Evolutionary conservation across 2,797 vertebrate species (phyloP).

Genomic region (Halcyon chelicuti): DNA sequence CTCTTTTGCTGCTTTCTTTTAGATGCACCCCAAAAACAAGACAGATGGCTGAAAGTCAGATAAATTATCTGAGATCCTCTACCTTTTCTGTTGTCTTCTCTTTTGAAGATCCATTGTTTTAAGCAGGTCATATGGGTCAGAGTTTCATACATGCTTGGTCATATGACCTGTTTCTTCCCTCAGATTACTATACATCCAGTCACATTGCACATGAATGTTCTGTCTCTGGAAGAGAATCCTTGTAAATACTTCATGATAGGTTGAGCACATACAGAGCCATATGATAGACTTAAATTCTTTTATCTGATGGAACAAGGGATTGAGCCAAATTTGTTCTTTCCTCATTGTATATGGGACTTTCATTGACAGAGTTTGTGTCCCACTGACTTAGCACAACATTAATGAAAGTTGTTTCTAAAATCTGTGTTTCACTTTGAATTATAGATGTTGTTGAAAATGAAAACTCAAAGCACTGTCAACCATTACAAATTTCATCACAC

Average conservation of each 20-base stretch:
- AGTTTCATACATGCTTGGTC: neutral
- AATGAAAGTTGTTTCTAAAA: neutral
- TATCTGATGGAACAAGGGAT: neutral
- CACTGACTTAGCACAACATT: accelerated
- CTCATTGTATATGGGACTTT: neutral
- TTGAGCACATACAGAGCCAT: neutral
- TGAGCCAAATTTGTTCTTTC: neutral
- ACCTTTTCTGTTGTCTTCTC: neutral
- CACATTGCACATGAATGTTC: neutral
- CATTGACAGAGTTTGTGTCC: neutral
- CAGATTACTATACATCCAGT: neutral
- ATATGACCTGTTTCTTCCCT: neutral
- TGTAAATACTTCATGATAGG: neutral
- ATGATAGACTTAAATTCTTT: neutral
- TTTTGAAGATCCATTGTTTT: neutral
- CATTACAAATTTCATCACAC: neutral
- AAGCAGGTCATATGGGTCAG: neutral
- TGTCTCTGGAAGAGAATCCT: neutral
- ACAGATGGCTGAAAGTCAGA: neutral
- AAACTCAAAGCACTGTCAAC: neutral
- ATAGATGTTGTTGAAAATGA: neutral
- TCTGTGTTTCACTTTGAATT: neutral
- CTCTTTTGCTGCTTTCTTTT: neutral
- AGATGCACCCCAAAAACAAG: neutral
- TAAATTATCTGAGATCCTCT: neutral